Evolutionary conservation across 2,113 vertebrate species (phyloP).

Genomic region (Canis aureus): DNA sequence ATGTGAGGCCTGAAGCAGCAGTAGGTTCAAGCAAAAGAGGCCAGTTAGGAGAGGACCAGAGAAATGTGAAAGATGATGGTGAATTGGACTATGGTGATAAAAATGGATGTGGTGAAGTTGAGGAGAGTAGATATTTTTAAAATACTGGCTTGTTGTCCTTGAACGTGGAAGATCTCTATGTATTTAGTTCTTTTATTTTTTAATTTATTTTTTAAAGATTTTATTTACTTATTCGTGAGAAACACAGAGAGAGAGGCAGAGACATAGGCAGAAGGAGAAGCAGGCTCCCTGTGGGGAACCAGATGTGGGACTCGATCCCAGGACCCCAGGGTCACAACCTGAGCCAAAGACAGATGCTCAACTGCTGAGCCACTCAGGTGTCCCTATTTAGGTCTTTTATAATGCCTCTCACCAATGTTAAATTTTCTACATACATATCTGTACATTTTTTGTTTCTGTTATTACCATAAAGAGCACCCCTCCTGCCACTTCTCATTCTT

Average conservation of each 20-base stretch:
- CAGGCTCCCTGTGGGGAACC: too few species aligned
- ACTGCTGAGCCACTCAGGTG: too few species aligned
- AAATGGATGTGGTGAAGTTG: not conserved
- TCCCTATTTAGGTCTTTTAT: not conserved
- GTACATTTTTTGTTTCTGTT: not conserved
- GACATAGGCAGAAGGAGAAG: too few species aligned
- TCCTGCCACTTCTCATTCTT: not conserved
- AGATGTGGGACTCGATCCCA: too few species aligned
- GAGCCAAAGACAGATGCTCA: too few species aligned
- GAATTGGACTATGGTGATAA: not conserved
- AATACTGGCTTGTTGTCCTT: not conserved
- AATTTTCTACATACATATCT: not conserved
- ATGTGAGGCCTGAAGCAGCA: not conserved
- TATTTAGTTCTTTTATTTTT: not conserved
- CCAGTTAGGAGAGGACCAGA: not conserved
- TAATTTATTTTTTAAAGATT: too few species aligned
- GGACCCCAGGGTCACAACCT: too few species aligned
- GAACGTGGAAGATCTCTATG: not conserved
- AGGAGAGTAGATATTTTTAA: not conserved
- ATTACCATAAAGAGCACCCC: not conserved
- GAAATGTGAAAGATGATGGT: not conserved
- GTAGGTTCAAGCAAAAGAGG: not conserved
- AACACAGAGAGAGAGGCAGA: too few species aligned
- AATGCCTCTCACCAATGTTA: not conserved
- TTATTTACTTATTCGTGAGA: too few species aligned